phyloP scores from a whole-genome alignment of 2,888 invertebrate species.

The Drosophila seclusa region DNA sequence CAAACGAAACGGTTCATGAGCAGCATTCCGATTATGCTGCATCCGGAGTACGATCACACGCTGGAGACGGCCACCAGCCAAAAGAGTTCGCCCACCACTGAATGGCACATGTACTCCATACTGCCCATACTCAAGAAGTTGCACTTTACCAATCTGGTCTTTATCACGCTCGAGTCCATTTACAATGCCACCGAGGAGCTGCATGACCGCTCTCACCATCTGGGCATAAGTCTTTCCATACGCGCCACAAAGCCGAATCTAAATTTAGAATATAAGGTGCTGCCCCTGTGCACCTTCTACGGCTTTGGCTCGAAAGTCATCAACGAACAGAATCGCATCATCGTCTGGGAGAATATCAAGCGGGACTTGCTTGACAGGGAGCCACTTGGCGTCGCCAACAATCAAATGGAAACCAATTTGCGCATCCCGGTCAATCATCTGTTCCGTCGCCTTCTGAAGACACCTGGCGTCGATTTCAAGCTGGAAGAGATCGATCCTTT shows the following conservation, averaged over 20 bases:
- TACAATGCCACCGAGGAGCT: slow-evolving; percentile 65
- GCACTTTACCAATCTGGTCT: slow-evolving; percentile 68
- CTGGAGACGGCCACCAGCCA: slow-evolving; percentile 16
- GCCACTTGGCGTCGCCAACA: slow-evolving; percentile 21
- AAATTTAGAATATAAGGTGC: slow-evolving; percentile 29
- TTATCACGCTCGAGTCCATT: slow-evolving; percentile 74
- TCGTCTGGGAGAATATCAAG: slow-evolving; percentile 69
- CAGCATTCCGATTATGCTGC: slow-evolving; percentile 48
- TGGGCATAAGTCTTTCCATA: slow-evolving; percentile 57
- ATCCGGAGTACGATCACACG: slow-evolving; percentile 45
- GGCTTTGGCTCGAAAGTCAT: slow-evolving; percentile 58
- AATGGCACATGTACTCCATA: slow-evolving; percentile 80
- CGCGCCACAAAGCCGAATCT: slow-evolving; percentile 47
- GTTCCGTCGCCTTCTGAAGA: slow-evolving; percentile 52
- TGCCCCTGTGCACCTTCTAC: slow-evolving; percentile 65
- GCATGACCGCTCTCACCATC: slow-evolving; percentile 27
- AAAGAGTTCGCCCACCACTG: slow-evolving; percentile 46
- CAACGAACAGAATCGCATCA: slow-evolving; percentile 38
- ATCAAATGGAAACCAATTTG: slow-evolving; percentile 57
- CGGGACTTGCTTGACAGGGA: slow-evolving; percentile 50
- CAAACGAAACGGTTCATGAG: slow-evolving; percentile 63
- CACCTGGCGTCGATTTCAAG: slow-evolving; percentile 54
- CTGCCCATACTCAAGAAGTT: slow-evolving; percentile 72
- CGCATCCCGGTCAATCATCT: slow-evolving; percentile 50
- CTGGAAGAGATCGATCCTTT: slow-evolving; percentile 43